Evolutionary conservation across 2,888 invertebrate species (phyloP).

Genomic region (Byasa hedistus): DNA sequence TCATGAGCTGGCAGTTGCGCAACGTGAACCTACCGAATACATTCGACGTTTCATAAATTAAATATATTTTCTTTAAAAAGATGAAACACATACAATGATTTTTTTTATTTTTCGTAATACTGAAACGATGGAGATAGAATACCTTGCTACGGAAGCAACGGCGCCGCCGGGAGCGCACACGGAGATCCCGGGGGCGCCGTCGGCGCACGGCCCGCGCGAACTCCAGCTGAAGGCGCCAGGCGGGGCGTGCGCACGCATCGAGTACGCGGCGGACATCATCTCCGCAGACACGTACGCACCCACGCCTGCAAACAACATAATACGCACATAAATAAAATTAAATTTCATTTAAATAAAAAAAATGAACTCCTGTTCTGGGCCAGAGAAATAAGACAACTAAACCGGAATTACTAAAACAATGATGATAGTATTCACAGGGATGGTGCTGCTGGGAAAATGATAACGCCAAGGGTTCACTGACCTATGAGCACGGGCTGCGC

Average conservation of each 20-base stretch:
- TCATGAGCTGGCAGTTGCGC: conserved; percentile 93
- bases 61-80: no score
- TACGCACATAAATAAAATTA: background rate
- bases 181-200: conserved; percentile 93
- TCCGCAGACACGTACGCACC: conserved; percentile 98
- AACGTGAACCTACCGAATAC: conserved; percentile 84
- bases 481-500: conserved; percentile 91
- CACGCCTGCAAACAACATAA: conserved; percentile 81
- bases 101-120: no score
- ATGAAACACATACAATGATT: no score
- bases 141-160: conserved; percentile 84
- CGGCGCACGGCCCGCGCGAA: conserved; percentile 91
- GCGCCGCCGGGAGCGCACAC: conserved; percentile 97
- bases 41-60: no score
- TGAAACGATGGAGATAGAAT: background rate
- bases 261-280: conserved; percentile 98
- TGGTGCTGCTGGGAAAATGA: no score
- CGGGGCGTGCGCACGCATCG: conserved; percentile 89
- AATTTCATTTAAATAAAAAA: background rate
- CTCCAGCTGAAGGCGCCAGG: conserved; percentile 95
- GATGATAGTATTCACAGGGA: no score
- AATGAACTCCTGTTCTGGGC: no score
- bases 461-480: no score
- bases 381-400: no score
- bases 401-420: no score